A percentile compares a stretch with the other conserved stretches of the same genome.
Evolutionary conservation across 2,797 vertebrate species (phyloP).

Genomic region (Gambusia yucatana): DNA sequence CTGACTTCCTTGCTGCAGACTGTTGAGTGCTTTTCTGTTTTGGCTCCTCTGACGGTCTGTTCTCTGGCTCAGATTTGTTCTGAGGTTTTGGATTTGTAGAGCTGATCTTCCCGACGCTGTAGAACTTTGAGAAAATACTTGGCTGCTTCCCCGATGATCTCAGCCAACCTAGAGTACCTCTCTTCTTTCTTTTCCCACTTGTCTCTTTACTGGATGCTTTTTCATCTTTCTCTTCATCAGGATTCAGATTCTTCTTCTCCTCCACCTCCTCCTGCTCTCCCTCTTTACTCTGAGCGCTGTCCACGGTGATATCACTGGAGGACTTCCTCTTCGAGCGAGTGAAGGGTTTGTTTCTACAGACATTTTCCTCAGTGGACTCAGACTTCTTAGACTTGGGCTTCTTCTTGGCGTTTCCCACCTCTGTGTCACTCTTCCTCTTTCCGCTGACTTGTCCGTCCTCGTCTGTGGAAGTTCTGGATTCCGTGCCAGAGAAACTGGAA

Average conservation of each 20-base stretch:
- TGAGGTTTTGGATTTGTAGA: constrained; percentile 78
- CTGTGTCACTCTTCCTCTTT: constrained; percentile 93
- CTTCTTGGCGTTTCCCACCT: constrained; percentile 92
- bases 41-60: not conserved
- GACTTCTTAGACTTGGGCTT: constrained; percentile 86
- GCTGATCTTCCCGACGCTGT: constrained; percentile 88
- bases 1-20: not conserved
- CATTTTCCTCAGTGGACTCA: constrained; percentile 66
- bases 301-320: constrained; percentile 53
- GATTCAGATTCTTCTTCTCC: constrained; percentile 55
- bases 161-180: constrained; percentile 87
- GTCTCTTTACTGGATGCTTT: constrained; percentile 68
- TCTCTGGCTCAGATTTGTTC: constrained; percentile 62
- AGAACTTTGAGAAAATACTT: constrained; percentile 96
- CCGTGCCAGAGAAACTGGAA: not conserved
- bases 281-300: constrained; percentile 50
- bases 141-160: constrained; percentile 90
- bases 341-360: constrained; percentile 63
- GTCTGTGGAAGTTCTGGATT: constrained; percentile 36
- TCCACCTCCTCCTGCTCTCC: constrained; percentile 55
- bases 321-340: constrained; percentile 94
- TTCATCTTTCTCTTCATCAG: constrained; percentile 72
- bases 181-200: constrained; percentile 86
- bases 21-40: constrained; percentile 54
- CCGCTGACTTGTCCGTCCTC: constrained; percentile 85